Percentiles rank a stretch among this genome's conserved stretches.
These are phyloP conservation scores for Nemotelus pantherinus DNA, from an alignment of 2,888 invertebrate species.

Conservation along the genomic window DNA sequence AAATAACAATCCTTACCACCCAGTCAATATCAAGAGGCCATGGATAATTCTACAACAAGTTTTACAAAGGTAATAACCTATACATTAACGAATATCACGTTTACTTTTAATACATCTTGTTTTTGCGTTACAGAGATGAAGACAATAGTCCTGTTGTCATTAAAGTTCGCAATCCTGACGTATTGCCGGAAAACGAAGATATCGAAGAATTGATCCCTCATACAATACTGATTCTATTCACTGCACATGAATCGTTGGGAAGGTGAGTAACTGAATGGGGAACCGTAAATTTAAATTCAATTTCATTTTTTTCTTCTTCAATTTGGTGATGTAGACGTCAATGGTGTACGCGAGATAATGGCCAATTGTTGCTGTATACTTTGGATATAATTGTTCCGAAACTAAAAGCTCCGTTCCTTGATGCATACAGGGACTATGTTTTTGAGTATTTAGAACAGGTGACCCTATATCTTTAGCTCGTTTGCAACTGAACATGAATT, in stretches of 20 bases:
- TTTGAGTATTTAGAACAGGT: slow-evolving; percentile 83
- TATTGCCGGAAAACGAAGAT: slow-evolving; percentile 61
- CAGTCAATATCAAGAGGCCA: slow-evolving; percentile 77
- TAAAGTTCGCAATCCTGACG: slow-evolving; percentile 55
- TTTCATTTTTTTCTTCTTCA: background rate
- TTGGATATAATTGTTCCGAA: slow-evolving; percentile 79
- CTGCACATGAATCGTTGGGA: slow-evolving; percentile 86
- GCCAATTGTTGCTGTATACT: slow-evolving; percentile 80
- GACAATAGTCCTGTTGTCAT: slow-evolving; percentile 72
- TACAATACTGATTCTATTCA: slow-evolving; percentile 80
- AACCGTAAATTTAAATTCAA: background rate
- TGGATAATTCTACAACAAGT: slow-evolving; percentile 88
- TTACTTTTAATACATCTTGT: slow-evolving; percentile 31
- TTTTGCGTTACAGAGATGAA: slow-evolving; percentile 64
- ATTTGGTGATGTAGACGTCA: slow-evolving; percentile 66
- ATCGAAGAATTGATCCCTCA: slow-evolving; percentile 72
- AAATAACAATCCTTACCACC: slow-evolving; percentile 70
- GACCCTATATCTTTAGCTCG: background rate
- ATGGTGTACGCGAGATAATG: slow-evolving; percentile 83
- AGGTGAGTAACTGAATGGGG: slow-evolving; percentile 59
- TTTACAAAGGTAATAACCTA: slow-evolving; percentile 69
- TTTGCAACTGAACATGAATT: background rate
- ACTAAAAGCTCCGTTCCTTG: slow-evolving; percentile 73
- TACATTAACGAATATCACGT: slow-evolving; percentile 1
- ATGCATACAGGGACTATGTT: slow-evolving; percentile 73